Evolutionary conservation across 2,888 invertebrate species (phyloP).

Genomic region (Netelia melanura): DNA sequence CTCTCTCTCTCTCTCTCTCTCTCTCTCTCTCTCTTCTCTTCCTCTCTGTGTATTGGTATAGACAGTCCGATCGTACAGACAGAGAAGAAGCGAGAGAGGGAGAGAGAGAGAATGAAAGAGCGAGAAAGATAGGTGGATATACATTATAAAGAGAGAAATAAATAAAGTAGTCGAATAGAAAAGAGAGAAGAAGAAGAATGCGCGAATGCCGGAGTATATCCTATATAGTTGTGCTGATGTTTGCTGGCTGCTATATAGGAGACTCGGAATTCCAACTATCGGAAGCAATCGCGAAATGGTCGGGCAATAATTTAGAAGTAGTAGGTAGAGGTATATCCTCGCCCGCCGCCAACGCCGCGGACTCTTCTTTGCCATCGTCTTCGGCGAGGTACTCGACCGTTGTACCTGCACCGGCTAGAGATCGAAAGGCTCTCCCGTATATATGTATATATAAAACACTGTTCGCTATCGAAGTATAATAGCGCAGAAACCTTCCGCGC

Average conservation of each 20-base stretch:
- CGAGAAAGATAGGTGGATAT: conserved; percentile 27
- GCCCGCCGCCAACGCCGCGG: conserved; percentile 63
- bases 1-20: conserved; percentile 8
- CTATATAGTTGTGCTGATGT: conserved; percentile 74
- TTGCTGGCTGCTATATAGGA: conserved; percentile 68
- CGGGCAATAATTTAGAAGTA: conserved; percentile 80
- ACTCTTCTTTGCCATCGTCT: conserved; percentile 62
- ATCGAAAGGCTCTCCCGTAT: conserved; percentile 42
- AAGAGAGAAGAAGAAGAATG: conserved; percentile 72
- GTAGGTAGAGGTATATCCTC: conserved; percentile 65
- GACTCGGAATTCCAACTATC: conserved; percentile 81
- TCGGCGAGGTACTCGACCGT: conserved; percentile 37
- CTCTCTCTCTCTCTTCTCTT: neutral
- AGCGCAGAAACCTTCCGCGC: conserved; percentile 40
- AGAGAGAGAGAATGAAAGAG: conserved; percentile 41
- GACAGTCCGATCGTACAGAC: conserved; percentile 35
- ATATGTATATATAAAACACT: conserved; percentile 43
- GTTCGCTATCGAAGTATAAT: conserved; percentile 56
- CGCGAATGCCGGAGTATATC: conserved; percentile 74
- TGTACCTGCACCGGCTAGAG: conserved; percentile 46
- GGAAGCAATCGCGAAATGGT: conserved; percentile 82
- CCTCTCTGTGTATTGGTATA: conserved; percentile 31
- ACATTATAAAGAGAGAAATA: conserved; percentile 55
- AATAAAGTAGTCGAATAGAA: conserved; percentile 64
- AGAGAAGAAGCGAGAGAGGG: conserved; percentile 20